Conservation (phyloP, 2,113 vertebrate genomes). For the Pituophis catenifer region DNA sequence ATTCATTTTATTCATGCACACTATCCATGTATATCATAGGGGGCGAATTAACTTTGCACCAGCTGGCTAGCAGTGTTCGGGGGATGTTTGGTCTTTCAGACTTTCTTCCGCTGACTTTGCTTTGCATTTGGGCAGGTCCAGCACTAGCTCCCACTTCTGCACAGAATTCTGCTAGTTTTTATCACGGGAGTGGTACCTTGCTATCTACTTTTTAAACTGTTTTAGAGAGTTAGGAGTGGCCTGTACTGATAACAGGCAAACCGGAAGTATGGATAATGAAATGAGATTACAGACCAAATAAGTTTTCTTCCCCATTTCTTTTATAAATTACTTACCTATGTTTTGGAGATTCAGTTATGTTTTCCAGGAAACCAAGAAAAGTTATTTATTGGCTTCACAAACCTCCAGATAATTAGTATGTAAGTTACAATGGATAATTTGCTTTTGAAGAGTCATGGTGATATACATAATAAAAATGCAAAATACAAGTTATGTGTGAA, state of each 20-base stretch:
- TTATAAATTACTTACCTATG: conserved; percentile 87
- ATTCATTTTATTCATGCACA: too few relatives aligned
- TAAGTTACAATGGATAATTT: conserved; percentile 72
- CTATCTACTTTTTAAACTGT: not conserved
- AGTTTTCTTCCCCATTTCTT: conserved; percentile 68
- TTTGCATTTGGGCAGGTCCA: too few relatives aligned
- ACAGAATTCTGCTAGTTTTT: too few relatives aligned
- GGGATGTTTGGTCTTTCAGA: too few relatives aligned
- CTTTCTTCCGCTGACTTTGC: too few relatives aligned
- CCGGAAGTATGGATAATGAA: not conserved
- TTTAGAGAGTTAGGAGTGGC: not conserved
- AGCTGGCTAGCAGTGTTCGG: too few relatives aligned
- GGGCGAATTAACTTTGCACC: too few relatives aligned
- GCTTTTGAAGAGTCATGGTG: conserved; percentile 67
- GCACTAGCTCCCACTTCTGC: too few relatives aligned
- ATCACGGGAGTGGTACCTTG: not conserved
- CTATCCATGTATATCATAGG: too few relatives aligned
- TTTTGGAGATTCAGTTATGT: conserved; percentile 68
- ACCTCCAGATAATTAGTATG: conserved; percentile 65
- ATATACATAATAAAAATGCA: conserved; percentile 59
- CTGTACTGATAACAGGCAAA: not conserved
- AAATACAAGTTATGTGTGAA: conserved; percentile 60
- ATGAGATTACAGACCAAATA: conserved; percentile 34
- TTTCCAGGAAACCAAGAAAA: conserved; percentile 62
- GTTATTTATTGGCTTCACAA: conserved; percentile 67